Evolutionary conservation across 1,140 invertebrate species (phyloP), one percentile per base, ranked within the genome.

Genomic region (Drosophila varians): DNA sequence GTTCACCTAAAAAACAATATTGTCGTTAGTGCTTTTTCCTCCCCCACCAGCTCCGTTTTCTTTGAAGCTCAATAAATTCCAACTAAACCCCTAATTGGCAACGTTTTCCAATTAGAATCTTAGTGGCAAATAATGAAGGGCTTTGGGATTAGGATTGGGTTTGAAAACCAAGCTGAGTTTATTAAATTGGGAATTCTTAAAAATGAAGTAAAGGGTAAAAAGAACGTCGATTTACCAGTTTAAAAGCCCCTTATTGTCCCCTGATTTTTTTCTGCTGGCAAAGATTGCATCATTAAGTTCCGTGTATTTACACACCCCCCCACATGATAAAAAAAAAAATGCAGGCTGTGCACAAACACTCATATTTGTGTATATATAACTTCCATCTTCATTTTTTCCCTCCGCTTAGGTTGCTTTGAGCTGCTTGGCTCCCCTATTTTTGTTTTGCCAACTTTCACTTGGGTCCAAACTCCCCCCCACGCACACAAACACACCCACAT

Each of bases 361-460:
- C 36, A 28, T 8, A 26, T 3, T 3, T 4, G 9, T 25, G 7
- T 19, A 47, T 25, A 26, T 25, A 19, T 18, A 14, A 58, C 25
- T 62, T 45, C 38, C 34, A 7, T 53, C 49, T 53, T 9, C n/a
- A 51, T 36, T 14, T 36, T 14, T 51, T 16, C 1, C 1, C 38
- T n/a, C 8, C 9, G n/a, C 26, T 42, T 34, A 4, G n/a, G 12
- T 31, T 26, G 25, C 14, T 12, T 38, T 28, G 28, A 31, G 3
- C 28, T 31, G 8, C 3, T 11, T 31, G 3, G 1, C 16, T 18
- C 7, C 12, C 3, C 4, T 1, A 9, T 38, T 38, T 38, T 51
- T 42, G 46, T 51, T 25, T 55, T 56, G 51, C 38, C 57, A 60
- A 65, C 62, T 65, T 65, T 65, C 58, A 65, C 58, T 65, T 64